These are phyloP conservation scores for Myotis yumanensis DNA, from an alignment of 2,113 vertebrate genomes.

Conservation along the genomic window DNA sequence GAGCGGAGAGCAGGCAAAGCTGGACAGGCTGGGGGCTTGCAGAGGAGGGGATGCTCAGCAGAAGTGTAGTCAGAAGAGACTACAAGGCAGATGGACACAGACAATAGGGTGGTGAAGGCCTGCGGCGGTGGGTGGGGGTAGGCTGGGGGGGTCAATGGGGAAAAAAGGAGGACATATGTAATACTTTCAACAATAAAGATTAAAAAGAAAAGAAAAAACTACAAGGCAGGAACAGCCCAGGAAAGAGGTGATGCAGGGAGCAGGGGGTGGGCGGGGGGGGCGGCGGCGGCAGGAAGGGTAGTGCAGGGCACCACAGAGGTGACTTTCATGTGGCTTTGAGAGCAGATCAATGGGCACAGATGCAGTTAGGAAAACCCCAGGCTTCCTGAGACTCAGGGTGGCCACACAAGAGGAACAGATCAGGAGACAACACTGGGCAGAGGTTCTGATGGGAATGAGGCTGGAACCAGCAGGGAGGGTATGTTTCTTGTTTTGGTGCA, in stretches of 20 bases:
- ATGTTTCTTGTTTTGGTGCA: not conserved
- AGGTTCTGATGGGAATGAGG: not conserved
- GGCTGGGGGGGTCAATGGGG: no score
- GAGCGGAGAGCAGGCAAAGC: accelerated
- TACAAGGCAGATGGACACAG: no score
- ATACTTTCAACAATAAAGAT: no score
- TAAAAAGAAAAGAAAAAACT: no score
- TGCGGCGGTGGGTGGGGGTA: no score
- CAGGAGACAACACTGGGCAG: not conserved
- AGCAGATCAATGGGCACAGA: not conserved
- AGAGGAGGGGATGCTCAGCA: accelerated
- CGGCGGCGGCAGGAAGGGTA: no score
- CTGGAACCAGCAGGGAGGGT: not conserved
- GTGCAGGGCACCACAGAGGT: not conserved
- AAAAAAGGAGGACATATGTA: no score
- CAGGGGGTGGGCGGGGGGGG: accelerated
- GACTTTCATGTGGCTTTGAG: not conserved
- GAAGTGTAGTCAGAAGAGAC: not conserved
- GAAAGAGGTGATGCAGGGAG: not conserved
- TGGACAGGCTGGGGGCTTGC: accelerated
- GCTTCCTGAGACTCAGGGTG: not conserved
- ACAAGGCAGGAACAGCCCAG: not conserved
- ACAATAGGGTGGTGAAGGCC: no score
- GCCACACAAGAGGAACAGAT: not conserved
- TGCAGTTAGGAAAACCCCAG: not conserved